phyloP scores from a whole-genome alignment of 1,140 invertebrate genomes.

The Hycleus phaleratus region DNA sequence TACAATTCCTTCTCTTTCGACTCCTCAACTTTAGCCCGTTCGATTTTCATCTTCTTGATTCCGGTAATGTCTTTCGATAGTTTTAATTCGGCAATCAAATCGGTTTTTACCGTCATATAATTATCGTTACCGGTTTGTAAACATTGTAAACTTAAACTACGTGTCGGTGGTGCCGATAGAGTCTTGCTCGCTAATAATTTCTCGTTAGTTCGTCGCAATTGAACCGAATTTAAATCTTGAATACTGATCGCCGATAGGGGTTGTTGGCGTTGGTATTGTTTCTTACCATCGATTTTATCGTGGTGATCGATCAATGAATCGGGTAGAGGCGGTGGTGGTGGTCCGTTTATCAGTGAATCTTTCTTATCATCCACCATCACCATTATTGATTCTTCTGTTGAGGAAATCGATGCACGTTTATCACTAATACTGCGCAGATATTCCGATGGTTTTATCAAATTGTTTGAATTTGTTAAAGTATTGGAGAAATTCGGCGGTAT shows the following conservation, averaged over 20 bases:
- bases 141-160: constrained; percentile 64
- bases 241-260: constrained; percentile 76
- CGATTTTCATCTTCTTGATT: constrained; percentile 83
- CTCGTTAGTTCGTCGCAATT: constrained; percentile 59
- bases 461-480: constrained; percentile 54
- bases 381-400: constrained; percentile 28
- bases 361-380: constrained; percentile 10
- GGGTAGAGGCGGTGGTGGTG: constrained; percentile 53
- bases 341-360: constrained; percentile 27
- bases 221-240: constrained; percentile 74
- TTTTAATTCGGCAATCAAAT: constrained; percentile 83
- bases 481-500: constrained; percentile 79
- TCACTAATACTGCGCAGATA: constrained; percentile 76
- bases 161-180: constrained; percentile 60
- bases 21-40: constrained; percentile 72
- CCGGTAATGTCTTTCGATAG: constrained; percentile 83
- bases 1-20: constrained; percentile 71
- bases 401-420: constrained; percentile 46
- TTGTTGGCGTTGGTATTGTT: constrained; percentile 52
- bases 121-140: constrained; percentile 59
- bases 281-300: constrained; percentile 37
- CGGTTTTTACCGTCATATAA: constrained; percentile 62
- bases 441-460: constrained; percentile 84
- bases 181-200: constrained; percentile 69
- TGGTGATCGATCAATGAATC: constrained; percentile 18